A percentile compares a stretch with the other conserved stretches of the same genome.
Conservation (phyloP, 2,888 invertebrate genomes). For the Pinctada fucata region DNA sequence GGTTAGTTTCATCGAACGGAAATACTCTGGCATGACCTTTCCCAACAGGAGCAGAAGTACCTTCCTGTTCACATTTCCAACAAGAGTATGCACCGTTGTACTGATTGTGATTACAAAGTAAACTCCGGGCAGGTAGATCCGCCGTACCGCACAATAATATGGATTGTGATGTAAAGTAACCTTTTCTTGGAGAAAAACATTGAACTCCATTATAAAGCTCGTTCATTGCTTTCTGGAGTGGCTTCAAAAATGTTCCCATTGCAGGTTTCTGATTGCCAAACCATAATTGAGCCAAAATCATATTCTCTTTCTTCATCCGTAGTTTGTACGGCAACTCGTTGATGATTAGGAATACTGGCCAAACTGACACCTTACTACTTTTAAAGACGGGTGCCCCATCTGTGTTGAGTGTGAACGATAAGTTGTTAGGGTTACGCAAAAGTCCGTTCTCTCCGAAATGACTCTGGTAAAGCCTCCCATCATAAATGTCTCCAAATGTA, state of each 20-base stretch:
- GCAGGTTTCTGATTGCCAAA: conserved; percentile 10
- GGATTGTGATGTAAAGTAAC: not conserved
- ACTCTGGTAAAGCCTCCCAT: conserved; percentile 11
- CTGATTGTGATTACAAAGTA: conserved; percentile 6
- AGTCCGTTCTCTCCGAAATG: not conserved
- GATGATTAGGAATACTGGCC: too few species aligned
- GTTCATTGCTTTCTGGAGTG: conserved; percentile 6
- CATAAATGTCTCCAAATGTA: conserved; percentile 22
- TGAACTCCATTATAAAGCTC: not conserved
- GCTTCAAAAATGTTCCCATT: conserved; percentile 36
- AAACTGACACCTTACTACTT: too few species aligned
- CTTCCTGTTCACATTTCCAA: conserved; percentile 37
- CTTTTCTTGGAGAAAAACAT: conserved; percentile 13
- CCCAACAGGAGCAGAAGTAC: conserved; percentile 6
- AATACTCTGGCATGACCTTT: too few species aligned
- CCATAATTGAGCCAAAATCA: conserved; percentile 6
- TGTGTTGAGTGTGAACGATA: too few species aligned
- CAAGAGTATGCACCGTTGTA: conserved; percentile 38
- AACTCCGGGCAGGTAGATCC: conserved; percentile 35
- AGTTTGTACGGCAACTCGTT: conserved; percentile 2
- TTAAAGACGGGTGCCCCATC: too few species aligned
- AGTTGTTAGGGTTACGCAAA: not conserved
- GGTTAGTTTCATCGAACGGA: conserved; percentile 32
- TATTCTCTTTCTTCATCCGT: conserved; percentile 14
- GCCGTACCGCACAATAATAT: conserved; percentile 5